Evolutionary conservation across 2,888 invertebrate genomes (phyloP).

Genomic region (Asteroscopus sphinx): DNA sequence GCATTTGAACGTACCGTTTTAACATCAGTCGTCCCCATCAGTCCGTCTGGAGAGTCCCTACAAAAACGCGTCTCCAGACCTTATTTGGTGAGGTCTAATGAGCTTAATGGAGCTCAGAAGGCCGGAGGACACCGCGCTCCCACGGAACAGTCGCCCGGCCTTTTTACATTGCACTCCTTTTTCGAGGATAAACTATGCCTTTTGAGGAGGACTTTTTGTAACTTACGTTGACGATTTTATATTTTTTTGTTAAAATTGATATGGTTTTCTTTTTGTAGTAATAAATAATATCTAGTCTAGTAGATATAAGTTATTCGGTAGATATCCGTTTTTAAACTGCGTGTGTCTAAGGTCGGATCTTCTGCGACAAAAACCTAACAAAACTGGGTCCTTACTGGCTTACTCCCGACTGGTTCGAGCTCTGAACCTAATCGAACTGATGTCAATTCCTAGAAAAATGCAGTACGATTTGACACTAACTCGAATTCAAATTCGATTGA

Average conservation of each 20-base stretch:
- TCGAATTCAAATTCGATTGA: no score
- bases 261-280: background rate
- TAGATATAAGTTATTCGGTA: no score
- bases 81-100: slow-evolving; percentile 79
- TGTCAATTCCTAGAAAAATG: no score
- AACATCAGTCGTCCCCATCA: slow-evolving; percentile 57
- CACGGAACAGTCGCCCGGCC: slow-evolving; percentile 62
- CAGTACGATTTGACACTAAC: no score
- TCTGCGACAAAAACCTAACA: no score
- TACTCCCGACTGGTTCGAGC: no score
- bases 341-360: no score
- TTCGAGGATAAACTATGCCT: slow-evolving; percentile 58
- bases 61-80: slow-evolving; percentile 69
- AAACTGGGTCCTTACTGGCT: no score
- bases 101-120: slow-evolving; percentile 68
- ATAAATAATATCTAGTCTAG: no score
- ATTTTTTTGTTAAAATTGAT: slow-evolving; percentile 4
- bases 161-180: slow-evolving; percentile 65
- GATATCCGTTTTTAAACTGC: no score
- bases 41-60: slow-evolving; percentile 54
- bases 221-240: slow-evolving; percentile 7
- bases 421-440: no score
- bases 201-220: slow-evolving; percentile 45
- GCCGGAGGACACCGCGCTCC: slow-evolving; percentile 70
- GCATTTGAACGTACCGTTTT: slow-evolving; percentile 58